Conservation (phyloP, 2,797 vertebrate genomes). For the Tapera naevia region DNA sequence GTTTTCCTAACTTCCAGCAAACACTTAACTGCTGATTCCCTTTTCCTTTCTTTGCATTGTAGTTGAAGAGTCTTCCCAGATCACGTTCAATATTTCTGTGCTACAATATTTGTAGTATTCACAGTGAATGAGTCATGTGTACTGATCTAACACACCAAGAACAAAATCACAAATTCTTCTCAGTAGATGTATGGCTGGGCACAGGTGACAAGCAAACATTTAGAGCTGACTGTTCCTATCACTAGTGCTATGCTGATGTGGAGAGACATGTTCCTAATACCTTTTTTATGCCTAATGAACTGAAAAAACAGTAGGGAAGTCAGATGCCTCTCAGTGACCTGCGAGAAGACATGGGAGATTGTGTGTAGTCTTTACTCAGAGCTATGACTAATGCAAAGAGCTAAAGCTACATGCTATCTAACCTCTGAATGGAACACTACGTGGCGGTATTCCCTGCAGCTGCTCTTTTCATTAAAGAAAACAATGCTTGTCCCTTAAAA, state of each 20-base stretch:
- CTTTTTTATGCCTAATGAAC: background rate
- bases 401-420: background rate
- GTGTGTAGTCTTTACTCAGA: background rate
- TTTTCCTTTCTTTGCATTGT: background rate
- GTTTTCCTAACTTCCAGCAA: background rate
- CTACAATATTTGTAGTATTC: background rate
- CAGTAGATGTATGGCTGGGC: background rate
- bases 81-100: background rate
- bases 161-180: background rate
- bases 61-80: background rate
- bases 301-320: background rate
- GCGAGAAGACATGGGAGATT: background rate
- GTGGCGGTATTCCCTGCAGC: background rate
- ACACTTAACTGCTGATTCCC: background rate
- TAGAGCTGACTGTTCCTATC: slow-evolving; percentile 1
- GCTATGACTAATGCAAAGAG: background rate
- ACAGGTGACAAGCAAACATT: background rate
- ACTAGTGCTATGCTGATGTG: background rate
- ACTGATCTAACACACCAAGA: background rate
- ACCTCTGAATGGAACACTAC: background rate
- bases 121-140: background rate
- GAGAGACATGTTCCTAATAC: background rate
- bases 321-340: background rate
- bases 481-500: background rate
- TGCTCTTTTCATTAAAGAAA: background rate